phyloP scores from a whole-genome alignment of 2,797 vertebrate genomes.

The Rhynchonycteris naso region DNA sequence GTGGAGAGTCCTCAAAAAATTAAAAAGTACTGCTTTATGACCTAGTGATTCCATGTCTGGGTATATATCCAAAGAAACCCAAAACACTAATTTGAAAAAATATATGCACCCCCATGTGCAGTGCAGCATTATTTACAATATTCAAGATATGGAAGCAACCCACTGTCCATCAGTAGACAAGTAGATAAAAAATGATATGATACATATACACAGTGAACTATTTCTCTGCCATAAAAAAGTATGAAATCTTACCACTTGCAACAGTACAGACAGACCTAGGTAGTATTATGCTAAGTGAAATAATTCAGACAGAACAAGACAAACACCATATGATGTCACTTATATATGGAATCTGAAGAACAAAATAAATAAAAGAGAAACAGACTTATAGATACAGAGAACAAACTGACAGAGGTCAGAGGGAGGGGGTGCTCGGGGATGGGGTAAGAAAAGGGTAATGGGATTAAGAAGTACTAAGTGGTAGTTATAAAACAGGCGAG shows the following conservation, averaged over 20 bases:
- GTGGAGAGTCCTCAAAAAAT: not conserved
- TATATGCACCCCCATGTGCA: not conserved
- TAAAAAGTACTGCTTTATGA: not conserved
- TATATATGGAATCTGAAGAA: not conserved
- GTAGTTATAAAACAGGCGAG: not conserved
- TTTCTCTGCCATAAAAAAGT: not conserved
- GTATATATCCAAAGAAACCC: not conserved
- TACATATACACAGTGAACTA: not conserved
- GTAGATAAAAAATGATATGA: not conserved
- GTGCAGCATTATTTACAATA: not conserved
- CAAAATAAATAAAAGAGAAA: not conserved
- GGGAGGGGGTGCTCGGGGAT: not conserved
- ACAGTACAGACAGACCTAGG: not conserved
- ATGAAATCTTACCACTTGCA: not conserved
- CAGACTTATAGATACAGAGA: not conserved
- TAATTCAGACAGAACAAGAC: not conserved
- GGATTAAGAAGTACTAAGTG: not conserved
- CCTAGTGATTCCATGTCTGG: not conserved
- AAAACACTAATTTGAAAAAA: not conserved
- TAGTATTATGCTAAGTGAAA: not conserved
- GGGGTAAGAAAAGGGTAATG: not conserved
- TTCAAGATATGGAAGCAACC: not conserved
- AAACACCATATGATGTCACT: not conserved
- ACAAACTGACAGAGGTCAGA: not conserved
- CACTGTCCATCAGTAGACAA: not conserved